Base-by-base conservation (phyloP, 2,113 vertebrate genomes). In the Scartelaos histophorus region DNA sequence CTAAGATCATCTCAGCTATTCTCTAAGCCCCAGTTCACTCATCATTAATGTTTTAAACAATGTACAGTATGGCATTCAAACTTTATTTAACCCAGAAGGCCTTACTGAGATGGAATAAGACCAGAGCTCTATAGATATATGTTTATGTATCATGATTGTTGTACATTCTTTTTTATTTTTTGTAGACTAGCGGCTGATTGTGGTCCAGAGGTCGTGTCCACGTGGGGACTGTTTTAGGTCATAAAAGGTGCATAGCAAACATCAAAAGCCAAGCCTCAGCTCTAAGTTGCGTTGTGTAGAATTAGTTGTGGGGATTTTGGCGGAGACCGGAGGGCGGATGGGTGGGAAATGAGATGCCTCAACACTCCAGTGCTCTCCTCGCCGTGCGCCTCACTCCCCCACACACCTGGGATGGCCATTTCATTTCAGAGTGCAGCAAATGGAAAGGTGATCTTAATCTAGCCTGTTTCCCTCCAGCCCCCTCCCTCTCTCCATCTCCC, bases 381-480 rank as follows among this genome's bases (percentile, higher is more conserved):
- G 69, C 80, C 38, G 17, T 81, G 69, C 80, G 69, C 81, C 77
- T 56, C 35, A 74, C 82, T 80, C 88, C 86, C 83, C 81, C 90
- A 81, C 89, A 92, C 92, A 92, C 90, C 92, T 93, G 92, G 88
- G 88, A 92, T 91, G 89, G 83, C 90, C 79, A 91, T 91, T 92
- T 91, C 89, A 92, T 90, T 92, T 89, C 82, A 85, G 81, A 89
- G 85, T 83, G 81, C 83, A 85, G 89, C 89, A 91, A 92, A 93
- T 90, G 89, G 90, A 93, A 94, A 92, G 90, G 89, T 89, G 85
- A 93, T 93, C 90, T 90, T 92, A 91, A 93, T 93, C 90, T 92
- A 73, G 79, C 79, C 87, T 79, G 82, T 80, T 84, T 86, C 81
- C 57, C 84, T 87, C 71, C 70, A 68, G 53, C 58, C 66, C 61